Conservation (phyloP, 1,140 invertebrate genomes). For the Eriocheir sinensis region DNA sequence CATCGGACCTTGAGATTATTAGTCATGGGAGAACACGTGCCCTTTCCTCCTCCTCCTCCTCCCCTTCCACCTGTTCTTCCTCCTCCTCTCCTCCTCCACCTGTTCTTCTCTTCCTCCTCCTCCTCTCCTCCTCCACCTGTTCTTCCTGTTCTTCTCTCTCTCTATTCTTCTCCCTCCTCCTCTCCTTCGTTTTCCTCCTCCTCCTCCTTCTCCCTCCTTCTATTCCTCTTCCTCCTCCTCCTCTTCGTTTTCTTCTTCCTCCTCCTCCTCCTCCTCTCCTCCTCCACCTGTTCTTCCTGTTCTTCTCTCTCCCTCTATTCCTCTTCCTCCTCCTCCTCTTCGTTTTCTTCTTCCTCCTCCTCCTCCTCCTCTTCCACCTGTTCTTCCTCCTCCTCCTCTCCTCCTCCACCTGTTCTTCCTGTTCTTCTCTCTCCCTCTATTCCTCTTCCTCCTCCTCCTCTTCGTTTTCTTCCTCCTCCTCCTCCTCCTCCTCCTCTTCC, state of each 20-base stretch:
- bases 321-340: not conserved
- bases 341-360: not conserved
- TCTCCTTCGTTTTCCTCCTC: conserved; percentile 12
- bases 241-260: not conserved
- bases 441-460: not conserved
- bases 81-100: not conserved
- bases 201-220: not conserved
- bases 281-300: not conserved
- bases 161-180: not conserved
- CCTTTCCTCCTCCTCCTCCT: not conserved
- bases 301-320: not conserved
- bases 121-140: not conserved
- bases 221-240: not conserved
- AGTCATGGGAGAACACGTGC: not conserved
- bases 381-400: not conserved
- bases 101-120: not conserved
- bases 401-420: no score
- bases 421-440: not conserved
- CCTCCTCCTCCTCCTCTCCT: not conserved
- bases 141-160: not conserved
- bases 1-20: not conserved
- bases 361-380: not conserved
- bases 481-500: not conserved
- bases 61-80: not conserved
- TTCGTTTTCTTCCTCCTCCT: not conserved